These are phyloP conservation scores for Plemyria rubiginata DNA, from an alignment of 2,888 invertebrate genomes.

Conservation along the genomic window DNA sequence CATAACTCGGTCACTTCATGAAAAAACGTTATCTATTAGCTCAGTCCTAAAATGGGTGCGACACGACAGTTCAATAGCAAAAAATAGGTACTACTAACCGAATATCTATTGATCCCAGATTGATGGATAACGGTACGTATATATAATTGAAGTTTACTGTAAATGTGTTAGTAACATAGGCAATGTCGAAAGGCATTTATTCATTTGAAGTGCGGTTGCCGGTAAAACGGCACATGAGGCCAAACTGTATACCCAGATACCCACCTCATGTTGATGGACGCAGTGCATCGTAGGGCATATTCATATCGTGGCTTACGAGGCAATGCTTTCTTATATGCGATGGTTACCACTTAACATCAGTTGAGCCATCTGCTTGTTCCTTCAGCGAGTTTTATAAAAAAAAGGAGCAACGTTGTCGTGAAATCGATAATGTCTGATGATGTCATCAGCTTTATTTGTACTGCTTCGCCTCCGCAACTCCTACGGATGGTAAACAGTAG, in stretches of 20 bases:
- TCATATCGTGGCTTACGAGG: too few species aligned
- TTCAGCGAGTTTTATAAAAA: background rate
- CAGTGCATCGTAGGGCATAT: too few species aligned
- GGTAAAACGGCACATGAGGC: too few species aligned
- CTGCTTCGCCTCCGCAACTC: conserved; percentile 35
- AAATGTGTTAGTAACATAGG: too few species aligned
- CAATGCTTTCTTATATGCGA: too few species aligned
- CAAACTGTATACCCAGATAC: too few species aligned
- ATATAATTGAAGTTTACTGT: background rate
- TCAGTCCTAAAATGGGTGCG: conserved; percentile 2
- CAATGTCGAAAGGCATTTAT: too few species aligned
- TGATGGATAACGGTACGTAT: background rate
- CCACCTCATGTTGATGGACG: too few species aligned
- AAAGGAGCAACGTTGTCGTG: conserved; percentile 26
- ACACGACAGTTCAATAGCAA: conserved; percentile 1
- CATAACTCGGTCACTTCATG: background rate
- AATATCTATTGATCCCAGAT: conserved; percentile 1
- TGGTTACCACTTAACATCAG: too few species aligned
- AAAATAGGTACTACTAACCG: background rate
- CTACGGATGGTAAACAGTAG: conserved; percentile 31
- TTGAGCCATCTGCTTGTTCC: background rate
- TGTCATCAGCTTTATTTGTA: conserved; percentile 22
- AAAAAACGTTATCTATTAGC: background rate
- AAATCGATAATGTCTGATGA: conserved; percentile 29
- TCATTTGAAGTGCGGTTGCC: too few species aligned